These are phyloP conservation scores for Neosilurus hyrtlii DNA, from an alignment of 2,797 vertebrate species.

Conservation along the genomic window DNA sequence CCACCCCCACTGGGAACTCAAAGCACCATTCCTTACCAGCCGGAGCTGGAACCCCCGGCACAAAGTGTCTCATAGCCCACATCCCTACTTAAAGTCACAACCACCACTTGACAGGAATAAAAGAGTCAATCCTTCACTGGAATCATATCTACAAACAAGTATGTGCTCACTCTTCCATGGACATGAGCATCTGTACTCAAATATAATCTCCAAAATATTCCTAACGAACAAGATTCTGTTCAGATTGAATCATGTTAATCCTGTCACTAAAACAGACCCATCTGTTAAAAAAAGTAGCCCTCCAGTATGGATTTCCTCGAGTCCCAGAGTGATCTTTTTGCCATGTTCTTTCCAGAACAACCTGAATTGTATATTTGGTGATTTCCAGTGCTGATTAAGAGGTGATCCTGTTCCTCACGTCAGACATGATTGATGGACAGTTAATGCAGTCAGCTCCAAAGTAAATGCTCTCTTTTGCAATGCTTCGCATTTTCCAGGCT, in stretches of 20 bases:
- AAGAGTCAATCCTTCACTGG: slow-evolving; percentile 55
- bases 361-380: not conserved
- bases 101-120: slow-evolving; percentile 7
- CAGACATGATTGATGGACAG: not conserved
- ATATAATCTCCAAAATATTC: not conserved
- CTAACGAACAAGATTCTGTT: not conserved
- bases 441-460: not conserved
- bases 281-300: not conserved
- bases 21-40: slow-evolving; percentile 77
- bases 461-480: not conserved
- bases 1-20: slow-evolving; percentile 86
- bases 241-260: not conserved
- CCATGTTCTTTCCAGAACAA: not conserved
- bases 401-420: not conserved
- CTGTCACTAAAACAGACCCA: not conserved
- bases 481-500: not conserved
- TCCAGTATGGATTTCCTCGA: not conserved
- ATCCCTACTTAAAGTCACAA: slow-evolving; percentile 22
- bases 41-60: slow-evolving; percentile 63
- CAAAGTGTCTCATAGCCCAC: slow-evolving; percentile 30
- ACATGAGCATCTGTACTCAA: slow-evolving; percentile 2
- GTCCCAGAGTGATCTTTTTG: not conserved
- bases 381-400: not conserved
- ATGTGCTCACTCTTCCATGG: slow-evolving; percentile 19
- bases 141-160: slow-evolving; percentile 34